These are phyloP conservation scores for Sorex fumeus DNA, from an alignment of 2,113 vertebrate genomes.

Conservation along the genomic window DNA sequence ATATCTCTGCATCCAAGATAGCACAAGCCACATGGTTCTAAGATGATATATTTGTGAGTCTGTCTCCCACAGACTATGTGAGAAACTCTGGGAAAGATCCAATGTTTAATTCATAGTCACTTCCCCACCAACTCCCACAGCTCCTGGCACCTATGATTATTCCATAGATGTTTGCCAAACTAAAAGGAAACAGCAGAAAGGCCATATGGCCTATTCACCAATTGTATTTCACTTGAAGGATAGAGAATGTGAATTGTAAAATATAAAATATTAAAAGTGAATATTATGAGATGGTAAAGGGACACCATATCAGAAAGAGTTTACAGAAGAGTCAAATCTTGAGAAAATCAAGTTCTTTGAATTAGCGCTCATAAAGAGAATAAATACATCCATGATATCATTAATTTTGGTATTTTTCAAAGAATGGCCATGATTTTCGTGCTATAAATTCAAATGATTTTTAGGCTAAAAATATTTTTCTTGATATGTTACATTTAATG, in stretches of 20 bases:
- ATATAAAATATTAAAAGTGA: constrained; percentile 50
- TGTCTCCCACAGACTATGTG: background rate
- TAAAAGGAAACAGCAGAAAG: constrained; percentile 26
- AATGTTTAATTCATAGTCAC: constrained; percentile 44
- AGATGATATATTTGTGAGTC: background rate
- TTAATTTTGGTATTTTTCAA: constrained; percentile 29
- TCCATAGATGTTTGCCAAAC: constrained; percentile 8
- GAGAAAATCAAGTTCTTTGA: constrained; percentile 42
- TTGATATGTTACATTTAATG: background rate
- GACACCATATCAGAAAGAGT: background rate
- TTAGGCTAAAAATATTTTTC: constrained; percentile 14
- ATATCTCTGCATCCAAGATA: background rate
- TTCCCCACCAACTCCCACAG: background rate
- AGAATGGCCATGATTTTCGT: background rate
- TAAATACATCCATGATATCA: constrained; percentile 28
- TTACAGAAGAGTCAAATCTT: background rate
- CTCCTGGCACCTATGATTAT: background rate
- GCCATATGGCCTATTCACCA: background rate
- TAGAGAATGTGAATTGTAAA: constrained; percentile 20
- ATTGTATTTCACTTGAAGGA: constrained; percentile 13
- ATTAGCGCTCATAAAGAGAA: constrained; percentile 41
- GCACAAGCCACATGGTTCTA: background rate
- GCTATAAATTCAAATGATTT: constrained; percentile 28
- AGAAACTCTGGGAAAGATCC: background rate
- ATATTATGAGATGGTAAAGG: background rate